Percentiles rank a stretch among this genome's conserved stretches.
These are phyloP conservation scores for Gymnogyps californianus DNA, from an alignment of 2,113 vertebrate species.

Conservation along the genomic window DNA sequence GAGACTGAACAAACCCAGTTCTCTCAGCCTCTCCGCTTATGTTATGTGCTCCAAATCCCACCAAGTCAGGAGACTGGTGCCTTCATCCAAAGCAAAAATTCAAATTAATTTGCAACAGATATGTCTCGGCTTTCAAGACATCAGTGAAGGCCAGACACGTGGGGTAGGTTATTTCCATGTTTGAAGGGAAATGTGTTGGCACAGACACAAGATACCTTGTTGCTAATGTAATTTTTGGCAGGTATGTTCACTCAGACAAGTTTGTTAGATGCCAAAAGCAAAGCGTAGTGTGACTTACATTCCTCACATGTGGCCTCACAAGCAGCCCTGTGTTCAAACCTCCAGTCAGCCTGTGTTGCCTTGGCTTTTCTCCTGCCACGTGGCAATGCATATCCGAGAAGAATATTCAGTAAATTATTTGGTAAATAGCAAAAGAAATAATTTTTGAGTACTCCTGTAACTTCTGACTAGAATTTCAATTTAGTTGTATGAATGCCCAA, in stretches of 20 bases:
- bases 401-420: background rate
- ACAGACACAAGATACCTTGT: conserved; percentile 7
- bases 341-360: background rate
- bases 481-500: background rate
- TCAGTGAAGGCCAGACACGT: background rate
- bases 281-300: background rate
- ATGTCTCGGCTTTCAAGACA: background rate
- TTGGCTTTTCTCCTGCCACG: background rate
- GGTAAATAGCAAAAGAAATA: background rate
- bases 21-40: background rate
- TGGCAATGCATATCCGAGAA: background rate
- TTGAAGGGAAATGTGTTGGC: conserved; percentile 29
- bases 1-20: background rate
- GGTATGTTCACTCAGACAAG: background rate
- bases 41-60: background rate
- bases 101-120: background rate
- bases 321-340: background rate
- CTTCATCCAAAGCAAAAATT: background rate
- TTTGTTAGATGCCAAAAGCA: background rate
- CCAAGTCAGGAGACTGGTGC: background rate
- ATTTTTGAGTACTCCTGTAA: background rate
- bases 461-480: background rate
- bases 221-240: conserved; percentile 55
- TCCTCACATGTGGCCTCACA: conserved; percentile 9
- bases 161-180: background rate